phyloP scores from a whole-genome alignment of 2,797 vertebrate species.

The Cottoperca gobio region DNA sequence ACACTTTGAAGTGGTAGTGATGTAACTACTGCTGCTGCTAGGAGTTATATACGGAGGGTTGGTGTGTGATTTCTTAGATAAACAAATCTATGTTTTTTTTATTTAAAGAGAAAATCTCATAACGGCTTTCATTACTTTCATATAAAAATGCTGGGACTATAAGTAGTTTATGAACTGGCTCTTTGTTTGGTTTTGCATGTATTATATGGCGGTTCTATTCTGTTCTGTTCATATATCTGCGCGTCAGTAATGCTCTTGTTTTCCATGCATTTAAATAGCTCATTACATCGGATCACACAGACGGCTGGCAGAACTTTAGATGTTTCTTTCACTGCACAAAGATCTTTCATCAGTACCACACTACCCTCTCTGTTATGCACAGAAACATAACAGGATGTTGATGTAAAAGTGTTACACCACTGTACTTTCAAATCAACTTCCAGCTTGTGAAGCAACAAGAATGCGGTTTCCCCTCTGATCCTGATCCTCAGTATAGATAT shows the following conservation, averaged over 20 bases:
- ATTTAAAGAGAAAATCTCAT: background rate
- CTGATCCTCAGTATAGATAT: background rate
- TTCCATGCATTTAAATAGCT: conserved; percentile 85
- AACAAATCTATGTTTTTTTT: background rate
- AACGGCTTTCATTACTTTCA: background rate
- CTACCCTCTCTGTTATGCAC: conserved; percentile 1
- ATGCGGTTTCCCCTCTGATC: background rate
- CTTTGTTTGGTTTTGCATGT: background rate
- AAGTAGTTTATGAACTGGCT: background rate
- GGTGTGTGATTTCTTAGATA: background rate
- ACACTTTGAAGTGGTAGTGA: background rate
- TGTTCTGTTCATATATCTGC: background rate
- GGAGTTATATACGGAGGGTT: background rate
- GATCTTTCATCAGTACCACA: conserved; percentile 37
- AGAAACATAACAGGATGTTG: conserved; percentile 10
- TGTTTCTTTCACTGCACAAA: conserved; percentile 33
- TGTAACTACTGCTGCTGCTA: background rate
- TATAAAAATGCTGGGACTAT: background rate
- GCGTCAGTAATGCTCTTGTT: conserved; percentile 18
- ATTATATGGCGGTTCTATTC: conserved; percentile 3
- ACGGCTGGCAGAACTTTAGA: conserved; percentile 30
- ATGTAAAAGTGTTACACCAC: background rate
- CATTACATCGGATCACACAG: conserved; percentile 68
- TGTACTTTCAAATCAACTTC: conserved; percentile 21
- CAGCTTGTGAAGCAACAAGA: background rate